Percentiles rank a stretch among this genome's conserved stretches.
These are phyloP conservation scores for Dendrophyllia cribrosa DNA, from an alignment of 64 coral and sea anemone species.

Conservation along the genomic window DNA sequence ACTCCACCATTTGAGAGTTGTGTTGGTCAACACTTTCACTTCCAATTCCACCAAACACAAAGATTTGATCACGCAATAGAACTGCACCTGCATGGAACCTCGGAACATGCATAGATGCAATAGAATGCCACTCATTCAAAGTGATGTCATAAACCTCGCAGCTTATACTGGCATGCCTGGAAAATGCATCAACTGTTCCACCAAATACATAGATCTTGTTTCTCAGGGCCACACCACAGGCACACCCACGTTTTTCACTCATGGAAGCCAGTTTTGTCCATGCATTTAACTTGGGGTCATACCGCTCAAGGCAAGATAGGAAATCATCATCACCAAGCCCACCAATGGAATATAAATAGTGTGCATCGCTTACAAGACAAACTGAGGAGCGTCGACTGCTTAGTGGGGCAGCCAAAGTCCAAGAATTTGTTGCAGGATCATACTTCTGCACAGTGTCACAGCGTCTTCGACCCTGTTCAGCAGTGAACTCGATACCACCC, in stretches of 20 bases:
- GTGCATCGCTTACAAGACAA: conserved; percentile 42
- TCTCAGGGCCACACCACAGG: conserved; percentile 43
- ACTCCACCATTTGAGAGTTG: conserved; percentile 69
- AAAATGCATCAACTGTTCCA: conserved; percentile 79
- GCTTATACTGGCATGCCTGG: conserved; percentile 43
- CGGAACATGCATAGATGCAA: conserved; percentile 70
- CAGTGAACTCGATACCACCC: conserved; percentile 42
- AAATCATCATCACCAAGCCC: conserved; percentile 73
- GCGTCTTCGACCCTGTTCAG: conserved; percentile 35
- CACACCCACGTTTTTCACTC: conserved; percentile 73
- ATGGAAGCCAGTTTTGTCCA: conserved; percentile 73
- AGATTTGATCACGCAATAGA: conserved; percentile 57
- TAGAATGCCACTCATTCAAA: conserved; percentile 67
- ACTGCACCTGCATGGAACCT: conserved; percentile 79
- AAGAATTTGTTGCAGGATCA: conserved; percentile 63
- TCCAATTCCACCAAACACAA: conserved; percentile 84
- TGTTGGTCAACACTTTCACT: conserved; percentile 57
- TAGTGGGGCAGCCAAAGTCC: conserved; percentile 60
- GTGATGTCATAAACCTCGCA: conserved; percentile 74
- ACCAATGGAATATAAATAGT: conserved; percentile 68
- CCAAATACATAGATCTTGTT: conserved; percentile 84
- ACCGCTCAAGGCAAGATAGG: conserved; percentile 49
- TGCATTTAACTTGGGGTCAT: conserved; percentile 55
- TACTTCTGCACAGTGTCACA: conserved; percentile 69
- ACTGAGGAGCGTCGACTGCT: conserved; percentile 41